phyloP scores from a whole-genome alignment of 2,113 vertebrate genomes.

The Myotis davidii region DNA sequence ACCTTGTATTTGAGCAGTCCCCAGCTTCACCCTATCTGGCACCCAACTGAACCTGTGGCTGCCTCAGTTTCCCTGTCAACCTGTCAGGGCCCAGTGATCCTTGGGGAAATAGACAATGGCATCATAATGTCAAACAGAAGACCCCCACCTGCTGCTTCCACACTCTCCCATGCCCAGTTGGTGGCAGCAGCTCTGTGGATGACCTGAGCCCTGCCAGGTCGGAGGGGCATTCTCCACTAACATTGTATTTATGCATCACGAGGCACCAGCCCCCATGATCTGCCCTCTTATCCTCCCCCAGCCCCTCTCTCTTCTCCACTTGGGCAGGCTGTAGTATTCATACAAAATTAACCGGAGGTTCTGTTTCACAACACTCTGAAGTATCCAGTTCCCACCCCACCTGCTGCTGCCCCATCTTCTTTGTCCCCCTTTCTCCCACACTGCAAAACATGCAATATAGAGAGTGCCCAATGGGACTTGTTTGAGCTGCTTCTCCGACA shows the following conservation, averaged over 20 bases:
- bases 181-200: fast-evolving
- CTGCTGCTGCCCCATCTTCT: background rate
- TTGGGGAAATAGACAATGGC: background rate
- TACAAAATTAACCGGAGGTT: slow-evolving; percentile 69
- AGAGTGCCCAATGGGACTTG: background rate
- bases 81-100: background rate
- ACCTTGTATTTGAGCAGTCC: background rate
- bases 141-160: fast-evolving
- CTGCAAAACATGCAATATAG: background rate
- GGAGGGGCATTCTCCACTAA: fast-evolving
- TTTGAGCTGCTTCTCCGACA: background rate
- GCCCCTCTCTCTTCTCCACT: background rate
- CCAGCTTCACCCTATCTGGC: background rate
- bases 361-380: slow-evolving; percentile 31
- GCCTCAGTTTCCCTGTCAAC: background rate
- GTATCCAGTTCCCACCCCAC: slow-evolving; percentile 54
- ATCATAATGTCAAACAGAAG: background rate
- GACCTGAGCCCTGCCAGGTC: background rate
- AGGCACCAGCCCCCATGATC: background rate
- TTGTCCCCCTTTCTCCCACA: background rate
- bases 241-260: fast-evolving
- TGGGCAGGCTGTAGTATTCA: background rate
- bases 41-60: background rate
- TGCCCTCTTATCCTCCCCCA: background rate
- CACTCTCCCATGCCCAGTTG: background rate